Conservation (phyloP, 2,113 vertebrate genomes). For the Tinamus guttatus region DNA sequence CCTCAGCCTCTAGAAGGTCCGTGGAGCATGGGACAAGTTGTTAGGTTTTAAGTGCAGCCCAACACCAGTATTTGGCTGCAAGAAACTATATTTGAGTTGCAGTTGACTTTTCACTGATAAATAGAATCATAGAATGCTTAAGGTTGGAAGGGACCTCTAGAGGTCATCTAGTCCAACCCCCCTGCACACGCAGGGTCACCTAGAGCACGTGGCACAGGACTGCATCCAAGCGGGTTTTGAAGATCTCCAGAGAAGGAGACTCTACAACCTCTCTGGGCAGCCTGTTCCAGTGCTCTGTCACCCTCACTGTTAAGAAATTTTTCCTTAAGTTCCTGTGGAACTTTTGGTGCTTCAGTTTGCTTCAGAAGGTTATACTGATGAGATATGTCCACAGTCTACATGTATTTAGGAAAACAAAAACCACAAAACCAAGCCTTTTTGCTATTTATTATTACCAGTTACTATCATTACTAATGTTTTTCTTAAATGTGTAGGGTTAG, state of each 20-base stretch:
- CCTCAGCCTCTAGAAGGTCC: neutral
- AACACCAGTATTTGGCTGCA: neutral
- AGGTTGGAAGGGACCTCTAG: too few species aligned
- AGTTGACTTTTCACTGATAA: neutral
- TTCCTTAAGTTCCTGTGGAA: too few species aligned
- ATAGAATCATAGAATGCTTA: too few species aligned
- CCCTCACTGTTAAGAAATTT: too few species aligned
- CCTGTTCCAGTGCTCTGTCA: too few species aligned
- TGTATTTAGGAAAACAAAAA: neutral
- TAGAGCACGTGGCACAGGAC: too few species aligned
- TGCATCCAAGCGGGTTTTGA: too few species aligned
- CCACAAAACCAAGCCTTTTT: neutral
- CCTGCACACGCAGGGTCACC: too few species aligned
- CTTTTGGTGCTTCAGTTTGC: too few species aligned
- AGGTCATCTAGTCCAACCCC: too few species aligned
- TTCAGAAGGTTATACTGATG: neutral
- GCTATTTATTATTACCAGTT: neutral
- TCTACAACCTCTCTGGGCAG: too few species aligned
- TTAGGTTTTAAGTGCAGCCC: neutral
- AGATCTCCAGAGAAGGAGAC: too few species aligned
- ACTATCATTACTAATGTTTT: neutral
- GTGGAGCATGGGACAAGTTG: neutral
- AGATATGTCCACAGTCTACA: neutral
- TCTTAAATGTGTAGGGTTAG: neutral
- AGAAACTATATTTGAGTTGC: neutral